phyloP scores from a whole-genome alignment of 2,797 vertebrate genomes.

The Emydoidea blandingii region DNA sequence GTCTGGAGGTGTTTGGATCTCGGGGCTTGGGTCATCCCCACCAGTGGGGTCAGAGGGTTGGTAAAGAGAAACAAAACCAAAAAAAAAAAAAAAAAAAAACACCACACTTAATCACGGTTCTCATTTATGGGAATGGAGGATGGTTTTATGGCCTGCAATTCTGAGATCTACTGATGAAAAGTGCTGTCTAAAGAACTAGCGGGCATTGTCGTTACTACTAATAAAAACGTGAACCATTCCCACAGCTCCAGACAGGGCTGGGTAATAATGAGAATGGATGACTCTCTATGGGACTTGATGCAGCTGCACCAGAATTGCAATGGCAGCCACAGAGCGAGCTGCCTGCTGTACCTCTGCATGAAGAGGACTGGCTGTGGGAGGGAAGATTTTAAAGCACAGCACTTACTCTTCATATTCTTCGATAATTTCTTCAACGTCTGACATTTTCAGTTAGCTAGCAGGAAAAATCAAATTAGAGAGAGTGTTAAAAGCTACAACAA shows the following conservation, averaged over 20 bases:
- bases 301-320: not conserved
- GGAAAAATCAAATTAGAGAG: not conserved
- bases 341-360: fast-evolving
- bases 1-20: not conserved
- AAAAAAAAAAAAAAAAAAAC: not conserved
- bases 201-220: not conserved
- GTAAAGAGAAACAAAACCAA: not conserved
- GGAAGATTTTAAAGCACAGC: not conserved
- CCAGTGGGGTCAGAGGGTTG: not conserved
- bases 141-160: not conserved
- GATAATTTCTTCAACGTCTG: constrained; percentile 87
- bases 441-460: constrained; percentile 84
- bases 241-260: not conserved
- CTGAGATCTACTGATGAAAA: not conserved
- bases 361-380: not conserved
- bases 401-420: constrained; percentile 92
- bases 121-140: not conserved
- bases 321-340: not conserved
- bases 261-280: fast-evolving
- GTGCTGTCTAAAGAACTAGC: not conserved
- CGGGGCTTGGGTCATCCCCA: not conserved
- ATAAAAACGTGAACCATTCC: not conserved
- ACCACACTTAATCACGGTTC: not conserved
- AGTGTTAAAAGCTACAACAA: constrained; percentile 48
- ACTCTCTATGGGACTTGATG: not conserved